Conservation (phyloP, 2,113 vertebrate genomes). For the Pleuronectes platessa region DNA sequence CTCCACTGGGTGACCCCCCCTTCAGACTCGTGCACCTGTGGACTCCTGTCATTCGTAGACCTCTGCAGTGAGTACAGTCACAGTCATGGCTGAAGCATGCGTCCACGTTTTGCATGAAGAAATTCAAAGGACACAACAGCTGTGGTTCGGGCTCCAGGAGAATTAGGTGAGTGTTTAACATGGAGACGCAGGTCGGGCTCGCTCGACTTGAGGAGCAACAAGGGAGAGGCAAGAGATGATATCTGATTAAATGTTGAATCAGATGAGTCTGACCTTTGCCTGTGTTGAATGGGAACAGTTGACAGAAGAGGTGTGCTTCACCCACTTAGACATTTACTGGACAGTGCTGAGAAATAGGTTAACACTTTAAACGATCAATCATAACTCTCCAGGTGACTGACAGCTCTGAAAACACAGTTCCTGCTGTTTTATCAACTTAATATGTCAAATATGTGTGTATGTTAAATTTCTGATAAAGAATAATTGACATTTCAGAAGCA, state of each 20-base stretch:
- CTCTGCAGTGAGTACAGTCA: constrained; percentile 3
- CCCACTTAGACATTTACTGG: no score
- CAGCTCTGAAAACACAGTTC: background rate
- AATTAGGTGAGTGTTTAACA: background rate
- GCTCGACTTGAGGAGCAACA: background rate
- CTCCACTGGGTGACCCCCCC: constrained; percentile 20
- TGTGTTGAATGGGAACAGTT: background rate
- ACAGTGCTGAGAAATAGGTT: no score
- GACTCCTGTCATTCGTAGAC: background rate
- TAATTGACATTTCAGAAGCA: background rate
- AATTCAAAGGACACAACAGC: background rate
- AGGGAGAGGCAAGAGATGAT: background rate
- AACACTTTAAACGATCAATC: no score
- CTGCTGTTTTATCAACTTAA: background rate
- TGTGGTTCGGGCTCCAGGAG: background rate
- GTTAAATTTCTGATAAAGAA: no score
- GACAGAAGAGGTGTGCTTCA: no score
- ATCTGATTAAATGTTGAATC: background rate
- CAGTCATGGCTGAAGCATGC: background rate
- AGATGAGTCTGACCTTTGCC: background rate
- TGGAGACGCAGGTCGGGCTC: background rate
- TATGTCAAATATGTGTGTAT: background rate
- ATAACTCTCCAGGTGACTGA: no score
- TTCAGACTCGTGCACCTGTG: background rate
- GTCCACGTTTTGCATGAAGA: background rate